Evolutionary conservation across 2,797 vertebrate species (phyloP).

Genomic region (Syncerus caffer): DNA sequence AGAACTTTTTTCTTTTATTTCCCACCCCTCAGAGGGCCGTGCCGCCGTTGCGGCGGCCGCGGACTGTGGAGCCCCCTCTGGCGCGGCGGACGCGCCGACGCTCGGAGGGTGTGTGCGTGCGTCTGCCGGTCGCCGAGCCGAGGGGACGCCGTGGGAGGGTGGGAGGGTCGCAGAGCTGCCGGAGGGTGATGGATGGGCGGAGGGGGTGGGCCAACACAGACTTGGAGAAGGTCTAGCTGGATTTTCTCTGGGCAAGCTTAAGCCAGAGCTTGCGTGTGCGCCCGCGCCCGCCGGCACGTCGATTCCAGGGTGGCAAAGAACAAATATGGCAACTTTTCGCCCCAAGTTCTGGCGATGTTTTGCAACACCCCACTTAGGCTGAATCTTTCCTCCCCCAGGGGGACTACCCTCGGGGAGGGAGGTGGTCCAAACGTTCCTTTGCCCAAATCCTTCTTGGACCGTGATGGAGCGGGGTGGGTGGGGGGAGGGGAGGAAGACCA

Average conservation of each 20-base stretch:
- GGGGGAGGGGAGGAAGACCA: not conserved
- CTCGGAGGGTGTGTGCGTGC: slow-evolving; percentile 61
- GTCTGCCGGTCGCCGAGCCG: slow-evolving; percentile 4
- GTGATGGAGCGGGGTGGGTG: not conserved
- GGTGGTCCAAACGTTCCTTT: not conserved
- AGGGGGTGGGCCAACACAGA: slow-evolving; percentile 40
- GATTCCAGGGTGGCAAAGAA: not conserved
- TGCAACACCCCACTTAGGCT: not conserved
- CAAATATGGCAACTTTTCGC: slow-evolving; percentile 54
- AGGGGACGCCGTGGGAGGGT: slow-evolving; percentile 45
- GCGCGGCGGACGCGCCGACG: slow-evolving; percentile 9
- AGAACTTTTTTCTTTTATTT: slow-evolving; percentile 56
- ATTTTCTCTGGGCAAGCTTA: not conserved
- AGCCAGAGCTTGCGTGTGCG: not conserved
- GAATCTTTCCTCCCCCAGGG: not conserved
- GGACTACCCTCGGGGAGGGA: not conserved
- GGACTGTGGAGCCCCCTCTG: slow-evolving; percentile 48
- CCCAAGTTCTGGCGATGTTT: slow-evolving; percentile 49
- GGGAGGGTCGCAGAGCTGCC: slow-evolving; percentile 50
- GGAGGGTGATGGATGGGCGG: slow-evolving; percentile 51
- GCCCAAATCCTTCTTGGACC: not conserved
- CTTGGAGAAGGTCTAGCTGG: not conserved
- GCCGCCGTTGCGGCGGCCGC: not conserved
- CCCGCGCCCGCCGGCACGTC: slow-evolving; percentile 1
- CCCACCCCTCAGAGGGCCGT: not conserved